Percentiles rank a stretch among this genome's conserved stretches.
These are phyloP conservation scores for Phaedon cochleariae DNA, from an alignment of 2,888 invertebrate genomes.

Conservation along the genomic window DNA sequence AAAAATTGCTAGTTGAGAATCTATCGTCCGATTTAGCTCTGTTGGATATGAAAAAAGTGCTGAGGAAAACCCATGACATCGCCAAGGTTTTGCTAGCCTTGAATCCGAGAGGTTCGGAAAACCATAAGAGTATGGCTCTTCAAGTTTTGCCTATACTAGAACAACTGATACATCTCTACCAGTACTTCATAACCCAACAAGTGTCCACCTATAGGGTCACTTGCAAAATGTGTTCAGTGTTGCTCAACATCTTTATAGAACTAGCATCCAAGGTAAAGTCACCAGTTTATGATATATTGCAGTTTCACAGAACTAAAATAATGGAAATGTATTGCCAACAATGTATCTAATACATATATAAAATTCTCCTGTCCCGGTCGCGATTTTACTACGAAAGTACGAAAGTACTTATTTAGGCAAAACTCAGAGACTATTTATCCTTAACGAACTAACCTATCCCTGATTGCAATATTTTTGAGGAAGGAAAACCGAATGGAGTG, in stretches of 20 bases:
- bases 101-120: slow-evolving; percentile 49
- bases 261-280: slow-evolving; percentile 75
- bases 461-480: too few species aligned
- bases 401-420: too few species aligned
- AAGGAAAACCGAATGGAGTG: too few species aligned
- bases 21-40: slow-evolving; percentile 69
- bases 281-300: too few species aligned
- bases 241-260: slow-evolving; percentile 86
- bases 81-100: slow-evolving; percentile 62
- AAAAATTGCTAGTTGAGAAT: slow-evolving; percentile 70
- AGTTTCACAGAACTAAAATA: too few species aligned
- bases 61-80: slow-evolving; percentile 51
- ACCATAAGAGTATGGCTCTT: slow-evolving; percentile 43
- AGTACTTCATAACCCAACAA: slow-evolving; percentile 82
- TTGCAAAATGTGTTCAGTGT: slow-evolving; percentile 83
- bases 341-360: too few species aligned
- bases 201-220: slow-evolving; percentile 80
- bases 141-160: slow-evolving; percentile 74
- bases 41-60: slow-evolving; percentile 66
- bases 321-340: too few species aligned
- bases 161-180: slow-evolving; percentile 77
- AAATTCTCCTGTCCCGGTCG: too few species aligned
- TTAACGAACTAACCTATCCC: too few species aligned
- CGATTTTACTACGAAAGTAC: too few species aligned
- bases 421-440: too few species aligned